These are phyloP conservation scores for Gymnocheta viridis DNA, from an alignment of 2,888 invertebrate species.

Conservation along the genomic window DNA sequence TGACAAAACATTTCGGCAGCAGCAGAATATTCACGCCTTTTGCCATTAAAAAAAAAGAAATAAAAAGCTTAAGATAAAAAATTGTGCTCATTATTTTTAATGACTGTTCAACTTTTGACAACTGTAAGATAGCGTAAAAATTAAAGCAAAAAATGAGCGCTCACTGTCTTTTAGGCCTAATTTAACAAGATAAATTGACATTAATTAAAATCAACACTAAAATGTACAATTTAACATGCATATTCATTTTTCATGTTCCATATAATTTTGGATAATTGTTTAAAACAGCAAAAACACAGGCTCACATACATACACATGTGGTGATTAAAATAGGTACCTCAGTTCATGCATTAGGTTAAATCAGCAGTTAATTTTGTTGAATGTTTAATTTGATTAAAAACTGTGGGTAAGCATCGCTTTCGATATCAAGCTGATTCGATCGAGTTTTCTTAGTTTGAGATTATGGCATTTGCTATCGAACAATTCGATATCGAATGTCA, in stretches of 20 bases:
- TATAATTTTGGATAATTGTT: neutral
- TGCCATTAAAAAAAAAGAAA: no score
- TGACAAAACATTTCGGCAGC: neutral
- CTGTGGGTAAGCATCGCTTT: no score
- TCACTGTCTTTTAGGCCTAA: constrained; percentile 14
- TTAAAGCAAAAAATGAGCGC: neutral
- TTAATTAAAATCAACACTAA: constrained; percentile 62
- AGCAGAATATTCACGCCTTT: neutral
- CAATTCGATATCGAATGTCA: no score
- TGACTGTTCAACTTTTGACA: constrained; percentile 30
- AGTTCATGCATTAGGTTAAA: no score
- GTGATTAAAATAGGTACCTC: no score
- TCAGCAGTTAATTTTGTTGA: no score
- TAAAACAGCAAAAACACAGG: neutral
- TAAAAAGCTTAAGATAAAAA: neutral
- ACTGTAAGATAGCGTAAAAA: neutral
- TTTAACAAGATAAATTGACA: constrained; percentile 60
- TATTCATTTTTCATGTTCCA: constrained; percentile 26
- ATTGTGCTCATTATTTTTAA: constrained; percentile 45
- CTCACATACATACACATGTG: neutral
- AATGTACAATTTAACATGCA: constrained; percentile 42
- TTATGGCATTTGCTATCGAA: no score
- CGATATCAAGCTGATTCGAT: no score
- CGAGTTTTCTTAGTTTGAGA: no score
- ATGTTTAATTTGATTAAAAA: no score